Evolutionary conservation across 2,113 vertebrate genomes (phyloP).

Genomic region (Nannospalax galili): DNA sequence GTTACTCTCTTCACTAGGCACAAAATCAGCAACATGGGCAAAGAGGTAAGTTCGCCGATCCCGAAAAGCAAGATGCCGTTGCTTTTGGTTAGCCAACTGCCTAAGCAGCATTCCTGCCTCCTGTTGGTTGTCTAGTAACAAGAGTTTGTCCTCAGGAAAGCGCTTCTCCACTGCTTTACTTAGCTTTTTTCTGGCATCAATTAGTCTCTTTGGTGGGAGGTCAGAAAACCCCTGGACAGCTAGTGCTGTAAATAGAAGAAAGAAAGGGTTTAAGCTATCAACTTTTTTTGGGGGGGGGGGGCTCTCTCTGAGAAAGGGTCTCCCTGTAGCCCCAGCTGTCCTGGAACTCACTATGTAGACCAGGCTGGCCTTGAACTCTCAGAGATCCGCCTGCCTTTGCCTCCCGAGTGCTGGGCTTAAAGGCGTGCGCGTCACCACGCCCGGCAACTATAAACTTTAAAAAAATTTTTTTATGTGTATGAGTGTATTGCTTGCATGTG

Average conservation of each 20-base stretch:
- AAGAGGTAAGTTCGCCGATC: conserved; percentile 92
- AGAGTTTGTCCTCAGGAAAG: conserved; percentile 92
- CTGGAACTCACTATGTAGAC: too few relatives aligned
- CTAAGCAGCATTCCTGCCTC: conserved; percentile 91
- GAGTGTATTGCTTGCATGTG: too few relatives aligned
- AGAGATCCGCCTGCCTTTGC: too few relatives aligned
- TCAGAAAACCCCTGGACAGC: conserved; percentile 91
- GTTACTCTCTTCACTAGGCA: conserved; percentile 82
- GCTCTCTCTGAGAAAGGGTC: too few relatives aligned
- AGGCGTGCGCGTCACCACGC: too few relatives aligned
- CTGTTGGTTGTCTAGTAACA: conserved; percentile 91
- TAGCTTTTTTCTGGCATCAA: conserved; percentile 90
- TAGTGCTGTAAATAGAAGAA: conserved; percentile 84
- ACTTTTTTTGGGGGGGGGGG: too few relatives aligned
- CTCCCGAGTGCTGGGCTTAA: too few relatives aligned
- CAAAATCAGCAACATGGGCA: conserved; percentile 88
- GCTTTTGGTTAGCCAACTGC: conserved; percentile 93
- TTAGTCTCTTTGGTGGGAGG: conserved; percentile 91
- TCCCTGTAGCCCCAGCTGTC: too few relatives aligned
- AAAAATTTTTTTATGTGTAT: too few relatives aligned
- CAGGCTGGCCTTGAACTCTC: too few relatives aligned
- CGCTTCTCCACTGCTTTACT: conserved; percentile 90
- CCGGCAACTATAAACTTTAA: too few relatives aligned
- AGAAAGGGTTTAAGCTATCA: background rate
- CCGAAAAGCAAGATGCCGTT: conserved; percentile 92